These are phyloP conservation scores for Oncorhynchus masou DNA, from an alignment of 2,113 vertebrate genomes.

Conservation along the genomic window DNA sequence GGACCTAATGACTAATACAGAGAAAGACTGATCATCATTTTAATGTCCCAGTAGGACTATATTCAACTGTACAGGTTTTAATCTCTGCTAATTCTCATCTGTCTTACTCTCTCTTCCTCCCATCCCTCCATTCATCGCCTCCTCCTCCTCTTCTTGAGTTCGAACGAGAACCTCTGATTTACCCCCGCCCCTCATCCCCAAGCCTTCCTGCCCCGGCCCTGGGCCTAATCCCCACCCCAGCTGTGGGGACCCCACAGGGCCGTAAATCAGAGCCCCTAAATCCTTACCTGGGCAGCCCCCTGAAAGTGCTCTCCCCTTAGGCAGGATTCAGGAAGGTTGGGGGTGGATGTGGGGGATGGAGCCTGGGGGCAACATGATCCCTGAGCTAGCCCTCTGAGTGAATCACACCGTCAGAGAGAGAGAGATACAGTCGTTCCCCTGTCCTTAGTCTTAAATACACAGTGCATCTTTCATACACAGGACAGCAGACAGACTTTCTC, in stretches of 20 bases:
- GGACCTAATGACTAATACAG: too few species aligned
- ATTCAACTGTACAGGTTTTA: too few species aligned
- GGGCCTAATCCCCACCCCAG: constrained; percentile 55
- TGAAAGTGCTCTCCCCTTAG: constrained; percentile 45
- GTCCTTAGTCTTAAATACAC: constrained; percentile 12
- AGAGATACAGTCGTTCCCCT: constrained; percentile 7
- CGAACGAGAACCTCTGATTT: too few species aligned
- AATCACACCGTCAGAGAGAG: constrained; percentile 30
- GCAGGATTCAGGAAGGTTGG: constrained; percentile 40
- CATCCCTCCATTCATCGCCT: neutral
- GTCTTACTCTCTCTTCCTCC: constrained; percentile 10
- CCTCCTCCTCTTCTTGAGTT: neutral
- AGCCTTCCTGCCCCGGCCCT: constrained; percentile 48
- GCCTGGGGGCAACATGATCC: constrained; percentile 25
- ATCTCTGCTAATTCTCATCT: neutral
- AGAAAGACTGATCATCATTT: too few species aligned
- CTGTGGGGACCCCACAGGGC: constrained; percentile 46
- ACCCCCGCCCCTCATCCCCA: constrained; percentile 21
- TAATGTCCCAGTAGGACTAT: too few species aligned
- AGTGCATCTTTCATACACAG: constrained; percentile 16
- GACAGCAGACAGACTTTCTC: too few species aligned
- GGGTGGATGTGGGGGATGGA: neutral
- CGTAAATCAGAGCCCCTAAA: constrained; percentile 61
- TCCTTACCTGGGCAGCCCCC: constrained; percentile 59
- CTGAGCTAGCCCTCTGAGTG: constrained; percentile 30